A percentile compares a stretch with the other conserved stretches of the same genome.
Conservation (phyloP, 2,113 vertebrate species). For the Bettongia penicillata region DNA sequence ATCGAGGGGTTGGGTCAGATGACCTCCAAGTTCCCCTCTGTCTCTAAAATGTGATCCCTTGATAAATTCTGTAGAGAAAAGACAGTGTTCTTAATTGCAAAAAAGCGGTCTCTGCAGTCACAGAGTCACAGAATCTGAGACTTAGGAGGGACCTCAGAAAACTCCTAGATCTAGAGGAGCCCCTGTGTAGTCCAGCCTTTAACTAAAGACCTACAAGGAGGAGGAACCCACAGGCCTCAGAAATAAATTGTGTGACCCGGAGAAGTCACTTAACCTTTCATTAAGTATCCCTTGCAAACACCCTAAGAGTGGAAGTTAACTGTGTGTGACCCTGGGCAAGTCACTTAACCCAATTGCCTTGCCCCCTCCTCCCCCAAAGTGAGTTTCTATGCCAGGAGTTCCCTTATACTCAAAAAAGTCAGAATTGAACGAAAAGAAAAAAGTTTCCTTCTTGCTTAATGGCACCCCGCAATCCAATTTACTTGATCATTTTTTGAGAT, state of each 20-base stretch:
- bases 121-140: neutral
- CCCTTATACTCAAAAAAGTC: neutral
- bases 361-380: neutral
- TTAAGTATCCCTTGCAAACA: neutral
- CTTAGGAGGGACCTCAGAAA: neutral
- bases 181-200: neutral
- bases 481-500: neutral
- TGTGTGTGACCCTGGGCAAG: no score
- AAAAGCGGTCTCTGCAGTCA: neutral
- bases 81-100: neutral
- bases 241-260: neutral
- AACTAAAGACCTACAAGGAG: neutral
- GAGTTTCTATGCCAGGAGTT: neutral
- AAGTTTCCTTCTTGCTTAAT: neutral
- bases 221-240: neutral
- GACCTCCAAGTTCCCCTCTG: neutral
- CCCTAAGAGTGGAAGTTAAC: neutral
- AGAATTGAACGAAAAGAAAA: neutral
- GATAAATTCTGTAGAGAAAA: neutral
- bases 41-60: neutral
- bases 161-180: no score
- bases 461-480: neutral
- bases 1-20: neutral
- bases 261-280: neutral
- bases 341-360: no score